Conservation (phyloP, 2,888 invertebrate species). For the Balanococcus diminutus region DNA sequence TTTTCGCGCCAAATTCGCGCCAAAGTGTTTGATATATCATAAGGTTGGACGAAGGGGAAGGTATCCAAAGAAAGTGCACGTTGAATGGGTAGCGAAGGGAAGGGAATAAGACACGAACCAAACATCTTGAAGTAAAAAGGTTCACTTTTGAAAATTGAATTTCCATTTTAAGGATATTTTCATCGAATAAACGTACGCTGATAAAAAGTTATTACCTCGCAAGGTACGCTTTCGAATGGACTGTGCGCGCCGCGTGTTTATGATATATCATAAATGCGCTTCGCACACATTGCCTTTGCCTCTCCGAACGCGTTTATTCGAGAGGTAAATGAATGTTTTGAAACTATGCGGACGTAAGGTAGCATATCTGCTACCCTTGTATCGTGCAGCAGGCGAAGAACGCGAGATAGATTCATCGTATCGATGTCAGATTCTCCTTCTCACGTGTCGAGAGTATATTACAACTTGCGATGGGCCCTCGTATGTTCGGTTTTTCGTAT, state of each 20-base stretch:
- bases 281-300: not conserved
- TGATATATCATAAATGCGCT: not conserved
- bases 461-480: not conserved
- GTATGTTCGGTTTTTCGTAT: not conserved
- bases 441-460: not conserved
- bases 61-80: too few relatives aligned
- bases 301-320: not conserved
- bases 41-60: not conserved
- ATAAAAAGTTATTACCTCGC: not conserved
- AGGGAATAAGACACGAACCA: not conserved
- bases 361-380: not conserved
- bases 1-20: not conserved
- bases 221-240: not conserved
- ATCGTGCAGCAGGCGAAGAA: not conserved
- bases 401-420: not conserved
- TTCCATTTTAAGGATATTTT: conserved; percentile 25
- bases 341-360: not conserved
- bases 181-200: not conserved
- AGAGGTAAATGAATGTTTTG: not conserved
- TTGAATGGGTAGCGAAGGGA: not conserved
- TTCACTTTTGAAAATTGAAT: conserved; percentile 30
- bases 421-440: not conserved
- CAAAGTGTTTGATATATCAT: not conserved
- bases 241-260: not conserved
- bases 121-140: not conserved